Evolutionary conservation across 2,797 vertebrate species (phyloP).

Genomic region (Tragopan temminckii): DNA sequence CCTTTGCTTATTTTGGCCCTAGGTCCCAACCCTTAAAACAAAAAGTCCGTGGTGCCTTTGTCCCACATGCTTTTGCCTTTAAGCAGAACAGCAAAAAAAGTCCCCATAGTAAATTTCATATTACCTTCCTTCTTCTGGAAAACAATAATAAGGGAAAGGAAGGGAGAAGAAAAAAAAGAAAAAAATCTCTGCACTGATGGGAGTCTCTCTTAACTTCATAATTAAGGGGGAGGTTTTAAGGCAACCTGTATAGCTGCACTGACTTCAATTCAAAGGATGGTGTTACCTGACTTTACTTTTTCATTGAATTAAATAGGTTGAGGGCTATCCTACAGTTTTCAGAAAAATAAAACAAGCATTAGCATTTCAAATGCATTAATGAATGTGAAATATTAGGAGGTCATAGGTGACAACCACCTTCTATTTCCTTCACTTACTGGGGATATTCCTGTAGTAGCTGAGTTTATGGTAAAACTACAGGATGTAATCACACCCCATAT

Average conservation of each 20-base stretch:
- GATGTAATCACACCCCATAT: neutral
- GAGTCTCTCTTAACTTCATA: neutral
- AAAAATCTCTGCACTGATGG: neutral
- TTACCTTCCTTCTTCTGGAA: neutral
- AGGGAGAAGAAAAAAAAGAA: neutral
- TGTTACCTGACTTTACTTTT: neutral
- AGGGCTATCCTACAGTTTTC: neutral
- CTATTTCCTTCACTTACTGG: neutral
- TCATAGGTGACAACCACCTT: neutral
- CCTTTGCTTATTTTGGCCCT: neutral
- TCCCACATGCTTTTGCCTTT: neutral
- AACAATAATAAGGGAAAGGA: neutral
- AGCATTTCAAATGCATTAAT: neutral
- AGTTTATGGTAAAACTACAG: neutral
- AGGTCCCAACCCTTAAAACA: neutral
- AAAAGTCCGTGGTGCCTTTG: neutral
- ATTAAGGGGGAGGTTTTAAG: neutral
- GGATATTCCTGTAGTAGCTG: neutral
- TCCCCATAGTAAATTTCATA: neutral
- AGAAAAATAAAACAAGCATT: neutral
- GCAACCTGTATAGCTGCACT: accelerated
- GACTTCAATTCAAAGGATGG: neutral
- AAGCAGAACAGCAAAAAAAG: neutral
- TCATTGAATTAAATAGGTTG: neutral
- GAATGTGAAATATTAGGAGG: neutral